Conservation (phyloP, 2,797 vertebrate species). For the Macropus fuliginosus region DNA sequence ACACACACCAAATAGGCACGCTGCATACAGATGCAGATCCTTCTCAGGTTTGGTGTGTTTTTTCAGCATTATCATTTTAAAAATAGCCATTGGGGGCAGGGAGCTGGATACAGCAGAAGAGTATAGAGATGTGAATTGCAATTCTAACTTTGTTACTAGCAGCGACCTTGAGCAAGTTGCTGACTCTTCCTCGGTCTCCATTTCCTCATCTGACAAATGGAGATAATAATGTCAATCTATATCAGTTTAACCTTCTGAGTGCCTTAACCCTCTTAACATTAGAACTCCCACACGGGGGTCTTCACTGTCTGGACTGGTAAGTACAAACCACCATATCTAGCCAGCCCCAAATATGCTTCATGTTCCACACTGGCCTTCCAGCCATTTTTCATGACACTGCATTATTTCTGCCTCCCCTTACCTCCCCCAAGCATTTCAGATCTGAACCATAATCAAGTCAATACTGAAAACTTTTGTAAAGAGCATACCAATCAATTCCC, state of each 20-base stretch:
- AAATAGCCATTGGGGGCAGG: neutral
- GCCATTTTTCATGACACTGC: neutral
- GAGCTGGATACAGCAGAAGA: neutral
- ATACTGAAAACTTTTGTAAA: neutral
- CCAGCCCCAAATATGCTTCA: neutral
- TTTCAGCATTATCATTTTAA: neutral
- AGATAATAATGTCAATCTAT: neutral
- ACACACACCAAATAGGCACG: neutral
- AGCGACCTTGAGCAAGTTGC: neutral
- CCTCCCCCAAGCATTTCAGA: neutral
- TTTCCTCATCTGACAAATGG: neutral
- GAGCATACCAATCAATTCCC: neutral
- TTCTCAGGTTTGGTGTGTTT: slow-evolving; percentile 27
- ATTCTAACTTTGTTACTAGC: neutral
- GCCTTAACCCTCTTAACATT: neutral
- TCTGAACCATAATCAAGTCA: neutral
- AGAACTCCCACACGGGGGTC: neutral
- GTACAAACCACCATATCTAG: neutral
- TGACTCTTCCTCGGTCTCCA: neutral
- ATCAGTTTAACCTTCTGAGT: neutral
- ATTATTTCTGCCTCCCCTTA: neutral
- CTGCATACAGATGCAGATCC: neutral
- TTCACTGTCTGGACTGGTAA: neutral
- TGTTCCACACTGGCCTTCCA: neutral
- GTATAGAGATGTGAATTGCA: neutral